Percentiles rank a stretch among this genome's conserved stretches.
Conservation (phyloP, 2,888 invertebrate genomes). For the Oxytorus armatus region DNA sequence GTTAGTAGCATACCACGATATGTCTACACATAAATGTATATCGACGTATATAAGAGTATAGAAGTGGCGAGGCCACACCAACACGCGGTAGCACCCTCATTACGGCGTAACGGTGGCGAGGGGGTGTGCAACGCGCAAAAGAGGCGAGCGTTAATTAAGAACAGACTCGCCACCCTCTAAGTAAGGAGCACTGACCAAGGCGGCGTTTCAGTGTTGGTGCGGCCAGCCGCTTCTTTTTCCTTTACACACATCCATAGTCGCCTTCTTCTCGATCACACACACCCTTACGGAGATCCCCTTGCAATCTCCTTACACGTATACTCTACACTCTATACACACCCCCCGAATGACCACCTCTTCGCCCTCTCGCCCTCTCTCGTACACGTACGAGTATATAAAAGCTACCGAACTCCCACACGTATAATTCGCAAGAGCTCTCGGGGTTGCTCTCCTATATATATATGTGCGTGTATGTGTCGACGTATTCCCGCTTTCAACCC, state of each 20-base stretch:
- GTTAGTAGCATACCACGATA: background rate
- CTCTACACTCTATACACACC: conserved; percentile 10
- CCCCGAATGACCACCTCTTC: conserved; percentile 47
- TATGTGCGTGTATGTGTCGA: conserved; percentile 5
- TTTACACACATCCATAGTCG: conserved; percentile 38
- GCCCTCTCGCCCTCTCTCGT: conserved; percentile 8
- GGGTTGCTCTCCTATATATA: conserved; percentile 14
- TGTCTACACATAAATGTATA: background rate
- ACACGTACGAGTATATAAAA: background rate
- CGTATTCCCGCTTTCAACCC: conserved; percentile 3
- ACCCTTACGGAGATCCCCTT: conserved; percentile 20
- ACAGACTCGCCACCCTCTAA: conserved; percentile 84
- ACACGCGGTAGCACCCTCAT: conserved; percentile 81
- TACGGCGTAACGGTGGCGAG: conserved; percentile 80
- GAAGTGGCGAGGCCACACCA: conserved; percentile 63
- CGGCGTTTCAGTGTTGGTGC: conserved; percentile 46
- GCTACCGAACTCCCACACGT: background rate
- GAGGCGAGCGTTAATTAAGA: conserved; percentile 84
- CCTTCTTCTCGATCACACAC: conserved; percentile 22
- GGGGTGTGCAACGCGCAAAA: conserved; percentile 81
- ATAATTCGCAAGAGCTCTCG: conserved; percentile 15
- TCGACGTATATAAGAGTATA: conserved; percentile 1
- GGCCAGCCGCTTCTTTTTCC: conserved; percentile 65
- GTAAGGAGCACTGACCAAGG: conserved; percentile 83
- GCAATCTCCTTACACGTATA: conserved; percentile 39